Base-by-base conservation (phyloP, 2,888 invertebrate genomes). In the Latrodectus hesperus region DNA sequence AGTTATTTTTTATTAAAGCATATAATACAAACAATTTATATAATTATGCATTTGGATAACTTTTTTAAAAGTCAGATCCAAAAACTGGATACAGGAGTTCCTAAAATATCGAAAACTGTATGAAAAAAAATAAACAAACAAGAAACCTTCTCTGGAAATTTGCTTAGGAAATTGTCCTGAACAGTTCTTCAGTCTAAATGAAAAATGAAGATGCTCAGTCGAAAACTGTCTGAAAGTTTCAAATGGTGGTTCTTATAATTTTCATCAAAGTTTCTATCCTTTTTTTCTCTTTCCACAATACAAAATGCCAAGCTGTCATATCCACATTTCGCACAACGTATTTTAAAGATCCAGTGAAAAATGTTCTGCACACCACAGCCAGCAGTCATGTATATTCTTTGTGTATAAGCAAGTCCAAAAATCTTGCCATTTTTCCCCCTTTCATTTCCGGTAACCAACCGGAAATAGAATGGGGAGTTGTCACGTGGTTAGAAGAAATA, bases 301-400 rank as follows among this genome's bases (percentile, higher is more conserved):
- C 70, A 55, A 78, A 78, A 38, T 55, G 9, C 78, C 78, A n/a
- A 70, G 60, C 79, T 79, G 79, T 79, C 79, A 79, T 14, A 49
- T 78, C n/a, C 68, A 67, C 67, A 78, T 65, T 68, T 68, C 71
- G 60, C 17, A 9, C 9, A 71, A 75, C 75, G 85, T 85, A 74
- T 85, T 85, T 85, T 85, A 85, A 85, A 80, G 64, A 70, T 79
- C 53, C 49, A n/a, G 17, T 84, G 84, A 84, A 79, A 84, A 84
- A 84, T 84, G 80, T 80, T 70, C 67, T 52, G 22, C 17, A 53
- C 79, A 85, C 70, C 74, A 75, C 80, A 70, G 80, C 75, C 80
- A 75, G 74, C 85, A 85, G 85, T 85, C 85, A 85, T 85, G 85
- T 85, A 85, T 85, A 85, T 75, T 70, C 85, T 85, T 75, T 85